phyloP scores from a whole-genome alignment of 2,888 invertebrate genomes.

The Bhutanitis thaidina region DNA sequence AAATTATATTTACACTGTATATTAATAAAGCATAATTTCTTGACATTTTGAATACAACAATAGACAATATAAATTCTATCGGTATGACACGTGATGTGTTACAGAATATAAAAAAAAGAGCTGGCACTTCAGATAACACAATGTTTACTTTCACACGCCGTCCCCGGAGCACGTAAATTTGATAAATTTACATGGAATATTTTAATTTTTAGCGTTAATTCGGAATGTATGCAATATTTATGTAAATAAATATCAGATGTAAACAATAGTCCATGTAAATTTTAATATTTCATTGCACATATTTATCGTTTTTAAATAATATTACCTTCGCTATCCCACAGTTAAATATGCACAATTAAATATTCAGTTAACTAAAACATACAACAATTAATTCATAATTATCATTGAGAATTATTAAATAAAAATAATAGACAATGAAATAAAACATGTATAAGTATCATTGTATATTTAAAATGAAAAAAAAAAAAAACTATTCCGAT shows the following conservation, averaged over 20 bases:
- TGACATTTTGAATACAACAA: too few relatives aligned
- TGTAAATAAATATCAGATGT: background rate
- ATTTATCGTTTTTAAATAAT: background rate
- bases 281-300: background rate
- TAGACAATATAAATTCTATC: too few relatives aligned
- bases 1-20: too few relatives aligned
- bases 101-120: background rate
- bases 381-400: background rate
- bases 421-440: background rate
- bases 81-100: too few relatives aligned
- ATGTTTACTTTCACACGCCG: background rate
- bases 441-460: background rate
- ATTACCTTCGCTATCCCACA: too few relatives aligned
- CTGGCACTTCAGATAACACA: background rate
- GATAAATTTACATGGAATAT: constrained; percentile 10
- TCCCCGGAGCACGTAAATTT: background rate
- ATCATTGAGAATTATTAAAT: background rate
- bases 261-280: constrained; percentile 15
- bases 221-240: constrained; percentile 8
- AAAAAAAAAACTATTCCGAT: background rate
- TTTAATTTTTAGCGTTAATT: too few relatives aligned
- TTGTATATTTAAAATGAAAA: background rate
- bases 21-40: too few relatives aligned
- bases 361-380: background rate
- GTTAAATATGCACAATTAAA: background rate